Base-by-base conservation (phyloP, 2,888 invertebrate species). In the Dasypogon diadema region DNA sequence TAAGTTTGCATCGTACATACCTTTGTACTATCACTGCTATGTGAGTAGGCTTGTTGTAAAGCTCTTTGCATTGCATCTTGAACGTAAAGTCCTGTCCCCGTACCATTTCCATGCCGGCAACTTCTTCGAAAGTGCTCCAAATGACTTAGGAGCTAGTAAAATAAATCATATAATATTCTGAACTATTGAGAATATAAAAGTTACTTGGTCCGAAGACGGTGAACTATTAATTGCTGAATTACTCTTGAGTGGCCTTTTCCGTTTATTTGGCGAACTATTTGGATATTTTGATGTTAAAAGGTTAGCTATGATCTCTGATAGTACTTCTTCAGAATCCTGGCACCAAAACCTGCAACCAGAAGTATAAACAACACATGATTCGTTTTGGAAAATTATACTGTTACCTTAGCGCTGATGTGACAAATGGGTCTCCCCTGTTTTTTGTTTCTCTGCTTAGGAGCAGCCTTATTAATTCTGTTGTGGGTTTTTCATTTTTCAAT, bases 11-110 rank as follows among this genome's bases (percentile, higher is more conserved):
- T 26, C 37, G 37, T 2, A 60, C 37, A 18, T 86, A 90, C 90
- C 88, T 95, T 93, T 87, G 96, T 92, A 81, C 92, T 91, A 85
- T 98, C 98, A 82, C 91, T 94, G 85, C 96, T 93, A 82, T 95
- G 92, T 77, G 92, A 92, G 85, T 95, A 95, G 24, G 96, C 94
- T 80, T 93, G 92, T 82, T 95, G 94, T 79, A 98, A 87, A 37
- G 97, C 96, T 83, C 94, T 91, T 86, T 97, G 97, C 91, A 98
- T 94, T 81, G 92, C 91, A 84, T 97, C 96, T 86, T 94, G 91
- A 79, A 93, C 94, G 85, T 96, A 95, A 83, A 97, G 91, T 76
- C 91, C 92, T 85, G 92, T 90, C 79, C 91, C 92, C 79, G 92
- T 89, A 10, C 86, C 86, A 65, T 79, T 80, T 4, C 80, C 80